Base-by-base conservation (phyloP, 2,888 invertebrate species). In the Cryptophagus acutangulus region DNA sequence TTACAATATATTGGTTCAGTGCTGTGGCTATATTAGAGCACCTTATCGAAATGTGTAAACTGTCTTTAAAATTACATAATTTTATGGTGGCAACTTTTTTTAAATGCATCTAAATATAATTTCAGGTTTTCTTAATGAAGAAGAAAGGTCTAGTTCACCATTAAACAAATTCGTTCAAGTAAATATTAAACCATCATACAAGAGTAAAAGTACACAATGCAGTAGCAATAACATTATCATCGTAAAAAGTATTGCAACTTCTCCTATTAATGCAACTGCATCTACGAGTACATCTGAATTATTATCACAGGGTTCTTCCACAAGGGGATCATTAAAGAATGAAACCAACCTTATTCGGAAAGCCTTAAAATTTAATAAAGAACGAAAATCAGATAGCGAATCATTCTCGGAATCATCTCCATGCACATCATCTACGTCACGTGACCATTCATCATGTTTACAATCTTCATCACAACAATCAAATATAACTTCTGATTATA, bases 291-390 rank as follows among this genome's bases (percentile, higher is more conserved):
- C 4, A 4, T 26, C 26, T 3, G 10, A n/a, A 20, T 20, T 20
- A 20, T 8, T 8, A 20, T 8, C 9, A 8, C 20, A 20, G 6
- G 6, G 9, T 26, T 26, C 12, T 26, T n/a, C 12, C 4, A 26
- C 3, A 12, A 26, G 9, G 10, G 12, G 3, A 3, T 13, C 26
- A 26, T 3, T 8, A 4, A 4, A 3, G 12, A 3, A 4, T 13
- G n/a, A 3, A n/a, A 26, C 26, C n/a, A 26, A 20, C 20, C 20
- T 20, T 8, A 12, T 26, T 26, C n/a, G 26, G 12, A 26, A n/a
- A 26, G n/a, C n/a, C n/a, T n/a, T n/a, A n/a, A n/a, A n/a, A 26
- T n/a, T 26, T 8, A 26, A 26, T 12, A 26, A 26, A 26, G 26
- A 26, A 3, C 10, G 12, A 26, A 3, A 26, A 6, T 26, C 26